Conservation (phyloP, 2,797 vertebrate species). For the Adelosebastes latens region DNA sequence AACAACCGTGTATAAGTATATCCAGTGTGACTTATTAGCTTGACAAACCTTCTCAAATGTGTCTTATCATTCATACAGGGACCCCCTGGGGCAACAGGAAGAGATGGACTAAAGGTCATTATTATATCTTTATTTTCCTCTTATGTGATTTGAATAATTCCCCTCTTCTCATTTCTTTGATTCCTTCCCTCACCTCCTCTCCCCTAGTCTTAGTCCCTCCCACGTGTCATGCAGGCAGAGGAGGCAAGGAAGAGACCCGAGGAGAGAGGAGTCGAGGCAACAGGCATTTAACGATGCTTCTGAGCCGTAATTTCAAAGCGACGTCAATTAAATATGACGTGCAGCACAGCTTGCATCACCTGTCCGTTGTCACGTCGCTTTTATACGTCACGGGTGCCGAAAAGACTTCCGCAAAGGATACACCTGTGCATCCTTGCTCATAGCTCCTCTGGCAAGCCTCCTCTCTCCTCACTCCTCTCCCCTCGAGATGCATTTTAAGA, state of each 20-base stretch:
- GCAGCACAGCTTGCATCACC: background rate
- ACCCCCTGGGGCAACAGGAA: conserved; percentile 80
- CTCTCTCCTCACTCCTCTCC: background rate
- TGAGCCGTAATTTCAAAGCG: background rate
- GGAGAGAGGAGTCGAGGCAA: background rate
- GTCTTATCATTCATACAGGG: conserved; percentile 70
- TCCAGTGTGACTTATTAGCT: background rate
- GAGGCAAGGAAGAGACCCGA: background rate
- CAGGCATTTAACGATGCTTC: background rate
- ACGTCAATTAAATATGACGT: background rate
- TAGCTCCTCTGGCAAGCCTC: background rate
- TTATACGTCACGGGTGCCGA: background rate
- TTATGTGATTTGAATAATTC: background rate
- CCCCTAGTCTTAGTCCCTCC: background rate
- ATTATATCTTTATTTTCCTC: background rate
- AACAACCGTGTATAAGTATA: background rate
- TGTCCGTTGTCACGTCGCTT: background rate
- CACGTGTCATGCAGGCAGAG: background rate
- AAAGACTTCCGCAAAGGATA: background rate
- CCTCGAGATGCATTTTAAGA: background rate
- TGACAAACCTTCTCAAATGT: background rate
- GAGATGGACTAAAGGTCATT: conserved; percentile 82
- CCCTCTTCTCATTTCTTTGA: background rate
- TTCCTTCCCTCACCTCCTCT: background rate
- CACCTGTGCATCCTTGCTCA: background rate